Evolutionary conservation across 1,140 invertebrate genomes (phyloP), one percentile per base, ranked within the genome.

Genomic region (Drosophila pachea): DNA sequence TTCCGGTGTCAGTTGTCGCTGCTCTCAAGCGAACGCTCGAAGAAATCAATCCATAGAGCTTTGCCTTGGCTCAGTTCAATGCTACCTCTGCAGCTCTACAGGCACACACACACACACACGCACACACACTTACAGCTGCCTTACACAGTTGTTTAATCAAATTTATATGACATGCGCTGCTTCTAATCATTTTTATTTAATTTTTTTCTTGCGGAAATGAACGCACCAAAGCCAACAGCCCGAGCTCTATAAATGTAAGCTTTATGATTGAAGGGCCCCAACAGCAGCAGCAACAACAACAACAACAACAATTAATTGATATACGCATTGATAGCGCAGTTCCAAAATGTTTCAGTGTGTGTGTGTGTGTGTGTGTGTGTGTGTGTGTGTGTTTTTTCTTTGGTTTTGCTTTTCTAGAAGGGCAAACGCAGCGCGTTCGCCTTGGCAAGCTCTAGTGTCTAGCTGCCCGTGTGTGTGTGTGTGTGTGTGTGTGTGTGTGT

Each of bases 191-290:
- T 40, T 52, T 54, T 70, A 45, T 33, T 42, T 45, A 52, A 54
- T 69, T 66, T 33, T 33, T 16, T 29, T 35, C 75, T 48, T 82
- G 79, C 78, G 79, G 78, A 82, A 82, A 84, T 82, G 68, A 78
- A 73, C 58, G 65, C 48, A 74, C 64, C 45, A 40, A 59, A 49
- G 55, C 14, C 36, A 50, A 36, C 52, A 59, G 61, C 22, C 1
- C 58, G 65, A 70, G 68, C 68, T 65, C 62, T 53, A 59, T 29
- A 59, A 70, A 66, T 66, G 62, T 70, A 70, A 77, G 63, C 32
- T 78, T 69, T 64, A 75, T 78, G 69, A 66, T 70, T 66, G 79
- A 84, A 84, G 78, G 79, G 79, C 77, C 72, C 52, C 72, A 29
- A 64, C 48, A 53, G 52, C 71, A 73, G 55, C 47, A 70, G 38